phyloP scores from a whole-genome alignment of 2,797 vertebrate genomes.

The Parambassis ranga region DNA sequence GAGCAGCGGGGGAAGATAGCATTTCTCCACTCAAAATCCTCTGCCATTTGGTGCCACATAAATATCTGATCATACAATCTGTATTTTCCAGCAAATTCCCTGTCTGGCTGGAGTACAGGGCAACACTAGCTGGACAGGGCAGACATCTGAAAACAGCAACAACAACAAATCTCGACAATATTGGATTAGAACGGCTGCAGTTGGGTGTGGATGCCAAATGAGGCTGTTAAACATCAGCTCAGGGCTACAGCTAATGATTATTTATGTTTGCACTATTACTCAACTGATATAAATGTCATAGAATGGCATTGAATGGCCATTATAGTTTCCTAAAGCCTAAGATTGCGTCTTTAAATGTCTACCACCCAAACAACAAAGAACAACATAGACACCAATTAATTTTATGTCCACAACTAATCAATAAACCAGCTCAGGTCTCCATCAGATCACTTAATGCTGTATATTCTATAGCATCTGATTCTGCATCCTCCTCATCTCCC shows the following conservation, averaged over 20 bases:
- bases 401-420: neutral
- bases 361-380: neutral
- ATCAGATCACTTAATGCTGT: neutral
- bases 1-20: slow-evolving; percentile 46
- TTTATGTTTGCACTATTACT: neutral
- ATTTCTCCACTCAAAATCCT: slow-evolving; percentile 56
- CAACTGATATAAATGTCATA: neutral
- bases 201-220: neutral
- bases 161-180: neutral
- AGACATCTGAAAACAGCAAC: slow-evolving; percentile 8
- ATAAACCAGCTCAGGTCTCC: neutral
- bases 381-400: neutral
- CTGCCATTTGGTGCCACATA: slow-evolving; percentile 54
- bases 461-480: neutral
- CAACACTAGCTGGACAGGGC: neutral
- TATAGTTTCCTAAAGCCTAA: neutral
- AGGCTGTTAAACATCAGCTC: slow-evolving; percentile 6
- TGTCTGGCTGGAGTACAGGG: slow-evolving; percentile 10
- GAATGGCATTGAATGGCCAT: no score
- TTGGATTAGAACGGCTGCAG: neutral
- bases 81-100: slow-evolving; percentile 31
- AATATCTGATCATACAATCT: slow-evolving; percentile 41
- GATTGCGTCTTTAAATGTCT: neutral
- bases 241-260: neutral
- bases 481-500: neutral